Conservation (phyloP, 2,113 vertebrate genomes). For the Pica pica region DNA sequence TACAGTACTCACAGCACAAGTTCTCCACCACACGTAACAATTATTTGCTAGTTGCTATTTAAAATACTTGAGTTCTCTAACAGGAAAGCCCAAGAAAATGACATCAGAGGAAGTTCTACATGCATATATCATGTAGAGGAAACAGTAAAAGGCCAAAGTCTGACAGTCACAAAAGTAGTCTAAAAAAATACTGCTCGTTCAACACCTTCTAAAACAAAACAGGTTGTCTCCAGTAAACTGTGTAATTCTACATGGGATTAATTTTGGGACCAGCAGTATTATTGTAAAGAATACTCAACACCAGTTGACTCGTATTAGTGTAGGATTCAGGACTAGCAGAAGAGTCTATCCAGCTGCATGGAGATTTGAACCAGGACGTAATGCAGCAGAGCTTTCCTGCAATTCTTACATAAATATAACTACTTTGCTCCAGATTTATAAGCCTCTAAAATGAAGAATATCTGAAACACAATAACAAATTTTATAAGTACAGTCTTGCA, state of each 20-base stretch:
- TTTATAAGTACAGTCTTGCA: not conserved
- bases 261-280: not conserved
- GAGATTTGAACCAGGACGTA: not conserved
- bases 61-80: not conserved
- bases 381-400: not conserved
- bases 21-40: not conserved
- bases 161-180: not conserved
- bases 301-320: not conserved
- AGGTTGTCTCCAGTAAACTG: not conserved
- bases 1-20: accelerated
- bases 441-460: not conserved
- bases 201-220: not conserved
- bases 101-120: not conserved
- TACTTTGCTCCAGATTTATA: not conserved
- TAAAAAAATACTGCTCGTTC: not conserved
- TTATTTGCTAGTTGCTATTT: not conserved
- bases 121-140: not conserved
- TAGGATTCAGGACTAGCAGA: not conserved
- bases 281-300: not conserved
- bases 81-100: not conserved
- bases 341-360: not conserved
- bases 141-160: not conserved
- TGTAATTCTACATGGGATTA: not conserved
- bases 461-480: not conserved
- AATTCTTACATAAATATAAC: not conserved